phyloP scores from a whole-genome alignment of 2,797 vertebrate species.

The Chrysocyon brachyurus region DNA sequence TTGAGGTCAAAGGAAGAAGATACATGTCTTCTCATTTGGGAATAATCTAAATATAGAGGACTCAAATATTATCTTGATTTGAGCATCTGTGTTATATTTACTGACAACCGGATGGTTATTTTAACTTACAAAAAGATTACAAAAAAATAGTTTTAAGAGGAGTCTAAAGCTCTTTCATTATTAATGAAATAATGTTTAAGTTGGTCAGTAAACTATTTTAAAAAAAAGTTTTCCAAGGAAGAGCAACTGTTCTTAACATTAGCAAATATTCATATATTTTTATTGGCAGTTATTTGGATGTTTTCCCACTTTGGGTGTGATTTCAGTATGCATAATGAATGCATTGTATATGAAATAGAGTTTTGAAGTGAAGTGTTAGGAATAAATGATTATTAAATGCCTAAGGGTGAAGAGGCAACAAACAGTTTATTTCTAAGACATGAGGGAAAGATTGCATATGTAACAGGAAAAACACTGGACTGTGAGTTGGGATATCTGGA shows the following conservation, averaged over 20 bases:
- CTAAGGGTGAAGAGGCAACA: not conserved
- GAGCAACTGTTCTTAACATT: slow-evolving; percentile 10
- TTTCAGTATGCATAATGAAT: slow-evolving; percentile 43
- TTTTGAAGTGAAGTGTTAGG: slow-evolving; percentile 69
- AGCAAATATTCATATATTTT: slow-evolving; percentile 59
- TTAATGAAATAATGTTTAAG: not conserved
- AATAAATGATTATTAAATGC: slow-evolving; percentile 70
- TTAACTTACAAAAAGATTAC: not conserved
- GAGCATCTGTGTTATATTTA: not conserved
- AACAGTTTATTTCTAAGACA: not conserved
- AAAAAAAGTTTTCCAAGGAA: not conserved
- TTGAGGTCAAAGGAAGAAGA: not conserved
- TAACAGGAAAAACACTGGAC: not conserved
- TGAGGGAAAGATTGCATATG: not conserved
- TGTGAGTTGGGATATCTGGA: not conserved
- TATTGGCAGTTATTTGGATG: slow-evolving; percentile 51
- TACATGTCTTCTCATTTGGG: not conserved
- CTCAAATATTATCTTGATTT: not conserved
- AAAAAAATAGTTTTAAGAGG: not conserved
- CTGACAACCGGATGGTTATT: not conserved
- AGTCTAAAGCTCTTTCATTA: not conserved
- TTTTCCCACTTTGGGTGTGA: slow-evolving; percentile 18
- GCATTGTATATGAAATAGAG: slow-evolving; percentile 59
- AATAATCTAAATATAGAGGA: not conserved
- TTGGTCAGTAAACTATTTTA: not conserved